Conservation (phyloP, 2,888 invertebrate species). For the Eristalis intricaria region DNA sequence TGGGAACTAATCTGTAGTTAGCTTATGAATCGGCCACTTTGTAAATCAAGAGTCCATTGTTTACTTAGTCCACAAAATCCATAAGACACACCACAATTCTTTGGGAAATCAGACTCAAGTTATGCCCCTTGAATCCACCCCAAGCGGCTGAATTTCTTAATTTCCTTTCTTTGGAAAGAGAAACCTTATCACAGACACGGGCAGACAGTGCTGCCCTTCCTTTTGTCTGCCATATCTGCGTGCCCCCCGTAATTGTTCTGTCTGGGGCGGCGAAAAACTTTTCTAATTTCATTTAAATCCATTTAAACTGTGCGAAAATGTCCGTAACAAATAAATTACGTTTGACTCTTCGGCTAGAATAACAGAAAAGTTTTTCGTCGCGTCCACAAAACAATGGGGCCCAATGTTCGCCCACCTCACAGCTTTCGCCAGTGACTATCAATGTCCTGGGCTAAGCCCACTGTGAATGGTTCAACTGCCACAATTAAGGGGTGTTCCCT, state of each 20-base stretch:
- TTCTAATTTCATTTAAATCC: conserved; percentile 78
- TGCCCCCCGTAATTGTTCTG: conserved; percentile 5
- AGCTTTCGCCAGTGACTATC: not conserved
- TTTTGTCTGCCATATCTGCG: not conserved
- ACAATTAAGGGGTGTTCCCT: not conserved
- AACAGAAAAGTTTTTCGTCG: conserved; percentile 50
- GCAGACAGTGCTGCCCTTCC: not conserved
- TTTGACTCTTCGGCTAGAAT: conserved; percentile 63
- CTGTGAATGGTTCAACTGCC: not conserved
- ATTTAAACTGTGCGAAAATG: conserved; percentile 60
- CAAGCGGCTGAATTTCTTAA: too few species aligned
- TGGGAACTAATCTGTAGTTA: too few species aligned
- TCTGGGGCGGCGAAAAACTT: conserved; percentile 74
- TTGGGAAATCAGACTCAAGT: not conserved
- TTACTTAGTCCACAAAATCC: not conserved
- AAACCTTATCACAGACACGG: not conserved
- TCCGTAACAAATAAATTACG: conserved; percentile 59
- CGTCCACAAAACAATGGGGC: conserved; percentile 26
- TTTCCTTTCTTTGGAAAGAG: not conserved
- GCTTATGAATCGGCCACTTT: too few species aligned
- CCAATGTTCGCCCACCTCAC: not conserved
- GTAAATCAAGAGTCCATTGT: too few species aligned
- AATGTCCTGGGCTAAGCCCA: not conserved
- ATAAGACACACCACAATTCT: not conserved
- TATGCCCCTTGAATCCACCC: too few species aligned